phyloP scores from a whole-genome alignment of 2,888 invertebrate species.

The Homarus gammarus region DNA sequence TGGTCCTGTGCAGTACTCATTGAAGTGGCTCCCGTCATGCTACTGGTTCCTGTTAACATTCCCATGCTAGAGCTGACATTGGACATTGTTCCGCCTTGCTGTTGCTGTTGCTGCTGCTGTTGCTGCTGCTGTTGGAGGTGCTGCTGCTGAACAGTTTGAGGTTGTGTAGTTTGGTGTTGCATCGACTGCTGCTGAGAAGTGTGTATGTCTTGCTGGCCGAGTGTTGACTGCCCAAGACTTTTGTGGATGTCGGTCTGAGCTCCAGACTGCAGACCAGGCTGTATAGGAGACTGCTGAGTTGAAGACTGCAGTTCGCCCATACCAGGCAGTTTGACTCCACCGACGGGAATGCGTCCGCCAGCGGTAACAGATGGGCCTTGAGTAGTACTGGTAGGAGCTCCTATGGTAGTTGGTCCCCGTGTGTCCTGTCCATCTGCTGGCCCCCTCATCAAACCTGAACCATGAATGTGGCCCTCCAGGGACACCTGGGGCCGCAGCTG shows the following conservation, averaged over 20 bases:
- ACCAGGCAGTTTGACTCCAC: conserved; percentile 63
- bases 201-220: conserved; percentile 25
- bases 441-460: conserved; percentile 68
- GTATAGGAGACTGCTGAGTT: conserved; percentile 37
- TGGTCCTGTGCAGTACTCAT: conserved; percentile 22
- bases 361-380: conserved; percentile 18
- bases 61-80: neutral
- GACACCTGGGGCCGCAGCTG: conserved; percentile 63
- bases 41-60: conserved; percentile 11
- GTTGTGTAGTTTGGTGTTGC: conserved; percentile 32
- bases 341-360: conserved; percentile 44
- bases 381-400: conserved; percentile 41
- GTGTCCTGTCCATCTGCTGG: conserved; percentile 75
- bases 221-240: conserved; percentile 22
- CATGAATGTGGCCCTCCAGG: conserved; percentile 60
- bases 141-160: conserved; percentile 30
- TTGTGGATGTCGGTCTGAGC: conserved; percentile 30
- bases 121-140: conserved; percentile 48
- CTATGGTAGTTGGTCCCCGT: conserved; percentile 58
- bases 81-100: conserved; percentile 23
- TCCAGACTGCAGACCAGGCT: conserved; percentile 31
- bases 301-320: conserved; percentile 57
- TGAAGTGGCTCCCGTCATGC: neutral
- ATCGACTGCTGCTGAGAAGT: conserved; percentile 25
- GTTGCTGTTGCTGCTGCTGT: conserved; percentile 48